phyloP scores from a whole-genome alignment of 2,888 invertebrate species.

The Gnatocerus cornutus region DNA sequence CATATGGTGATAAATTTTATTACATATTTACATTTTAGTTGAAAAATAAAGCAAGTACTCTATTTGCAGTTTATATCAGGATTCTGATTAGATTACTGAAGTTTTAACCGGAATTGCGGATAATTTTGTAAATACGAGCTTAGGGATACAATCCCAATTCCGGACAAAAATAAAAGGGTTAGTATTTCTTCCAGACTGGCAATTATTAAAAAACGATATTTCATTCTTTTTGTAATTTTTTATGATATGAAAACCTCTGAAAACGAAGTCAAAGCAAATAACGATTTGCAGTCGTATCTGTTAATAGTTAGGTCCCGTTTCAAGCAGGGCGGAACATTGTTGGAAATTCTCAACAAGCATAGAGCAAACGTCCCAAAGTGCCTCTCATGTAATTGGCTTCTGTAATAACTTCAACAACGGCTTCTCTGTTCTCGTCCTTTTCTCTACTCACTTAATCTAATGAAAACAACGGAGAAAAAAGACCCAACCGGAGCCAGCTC shows the following conservation, averaged over 20 bases:
- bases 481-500: constrained; percentile 7
- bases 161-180: no score
- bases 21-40: constrained; percentile 5
- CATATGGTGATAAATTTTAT: constrained; percentile 11
- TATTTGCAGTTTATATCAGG: neutral
- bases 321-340: constrained; percentile 36
- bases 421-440: constrained; percentile 25
- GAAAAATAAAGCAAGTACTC: neutral
- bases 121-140: no score
- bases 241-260: constrained; percentile 22
- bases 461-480: constrained; percentile 10
- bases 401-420: constrained; percentile 44
- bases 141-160: no score
- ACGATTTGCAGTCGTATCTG: constrained; percentile 40
- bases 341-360: constrained; percentile 38
- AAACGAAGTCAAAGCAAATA: constrained; percentile 23
- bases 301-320: constrained; percentile 37
- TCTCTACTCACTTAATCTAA: neutral
- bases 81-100: neutral
- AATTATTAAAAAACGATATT: no score
- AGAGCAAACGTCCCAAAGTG: constrained; percentile 39
- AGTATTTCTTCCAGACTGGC: no score
- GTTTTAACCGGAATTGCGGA: neutral
- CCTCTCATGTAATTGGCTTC: constrained; percentile 44
- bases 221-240: no score